A percentile compares a stretch with the other conserved stretches of the same genome.
Evolutionary conservation across 2,888 invertebrate genomes (phyloP).

Genomic region (Arrhopalites spinosus): DNA sequence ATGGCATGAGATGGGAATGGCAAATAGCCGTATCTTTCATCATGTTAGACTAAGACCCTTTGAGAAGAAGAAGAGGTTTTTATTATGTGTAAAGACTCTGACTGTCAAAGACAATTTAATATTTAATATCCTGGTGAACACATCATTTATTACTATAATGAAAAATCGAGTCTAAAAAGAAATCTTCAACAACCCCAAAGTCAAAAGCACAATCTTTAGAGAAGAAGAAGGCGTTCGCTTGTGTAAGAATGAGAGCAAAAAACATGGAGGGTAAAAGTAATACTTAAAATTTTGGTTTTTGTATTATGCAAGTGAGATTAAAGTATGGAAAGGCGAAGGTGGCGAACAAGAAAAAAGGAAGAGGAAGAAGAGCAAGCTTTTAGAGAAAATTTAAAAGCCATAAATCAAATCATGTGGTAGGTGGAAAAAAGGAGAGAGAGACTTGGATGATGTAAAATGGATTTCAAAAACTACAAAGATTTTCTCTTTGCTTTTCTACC

Average conservation of each 20-base stretch:
- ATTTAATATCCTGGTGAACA: slow-evolving; percentile 30
- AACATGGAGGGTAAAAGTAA: not conserved
- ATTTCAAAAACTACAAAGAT: too few relatives aligned
- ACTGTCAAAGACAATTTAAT: slow-evolving; percentile 22
- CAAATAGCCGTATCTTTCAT: slow-evolving; percentile 2
- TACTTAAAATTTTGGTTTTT: not conserved
- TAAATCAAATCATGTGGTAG: slow-evolving; percentile 34
- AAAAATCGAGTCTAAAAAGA: slow-evolving; percentile 5
- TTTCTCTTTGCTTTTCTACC: too few relatives aligned
- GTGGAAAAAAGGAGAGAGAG: too few relatives aligned
- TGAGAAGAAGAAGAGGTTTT: too few relatives aligned
- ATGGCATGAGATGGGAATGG: not conserved
- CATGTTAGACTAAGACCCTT: not conserved
- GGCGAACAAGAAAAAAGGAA: too few relatives aligned
- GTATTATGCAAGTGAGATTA: not conserved
- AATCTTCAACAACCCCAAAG: too few relatives aligned
- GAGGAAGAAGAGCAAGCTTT: slow-evolving; percentile 26
- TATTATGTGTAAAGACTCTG: not conserved
- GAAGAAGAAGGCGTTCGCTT: not conserved
- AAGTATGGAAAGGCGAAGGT: not conserved
- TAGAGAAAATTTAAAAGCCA: slow-evolving; percentile 34
- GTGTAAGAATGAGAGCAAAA: not conserved
- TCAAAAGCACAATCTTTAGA: too few relatives aligned
- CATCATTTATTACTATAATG: slow-evolving; percentile 32
- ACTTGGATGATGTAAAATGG: too few relatives aligned